Base-by-base conservation (phyloP, 2,888 invertebrate genomes). In the Chouioia cunea region DNA sequence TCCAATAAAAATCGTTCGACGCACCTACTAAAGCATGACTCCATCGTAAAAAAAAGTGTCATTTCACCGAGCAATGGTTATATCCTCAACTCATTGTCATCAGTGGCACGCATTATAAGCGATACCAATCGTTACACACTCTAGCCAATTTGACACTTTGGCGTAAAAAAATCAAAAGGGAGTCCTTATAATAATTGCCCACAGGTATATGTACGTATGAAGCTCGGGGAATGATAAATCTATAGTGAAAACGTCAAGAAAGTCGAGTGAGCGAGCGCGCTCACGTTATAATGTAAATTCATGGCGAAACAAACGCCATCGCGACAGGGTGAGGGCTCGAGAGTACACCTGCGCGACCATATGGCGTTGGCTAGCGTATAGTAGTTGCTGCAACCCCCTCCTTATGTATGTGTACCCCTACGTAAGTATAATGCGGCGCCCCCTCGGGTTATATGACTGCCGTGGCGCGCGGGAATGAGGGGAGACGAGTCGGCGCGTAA, bases 241-340 rank as follows among this genome's bases (percentile, higher is more conserved):
- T 79, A n/a, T n/a, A 77, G 80, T 78, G 50, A 50, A 78, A 83
- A 82, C 77, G 82, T 78, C 79, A 79, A 79, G 81, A 83, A 80
- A 80, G 79, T 78, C 75, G 74, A 74, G 74, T 14, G 65, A 16
- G 60, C 53, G 44, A 56, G 18, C 27, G 56, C n/a, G 22, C n/a
- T n/a, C 22, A 36, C 77, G 80, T 83, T 82, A n/a, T n/a, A 82
- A 85, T 84, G 84, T 82, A 83, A 85, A 85, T 85, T 83, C 83
- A 80, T 82, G 79, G 80, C n/a, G 18, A 18, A 50, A 50, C 18
- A 50, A 20, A 50, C 16, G 50, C 79, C 81, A 84, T 83, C 84
- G 82, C 18, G 67, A 48, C 56, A 43, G 27, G 43, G 47, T 22
- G 43, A 48, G n/a, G 52, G 15, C 27, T 52, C 15, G 57, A 52